These are phyloP conservation scores for Ophion ellenae DNA, from an alignment of 2,888 invertebrate genomes.

Conservation along the genomic window DNA sequence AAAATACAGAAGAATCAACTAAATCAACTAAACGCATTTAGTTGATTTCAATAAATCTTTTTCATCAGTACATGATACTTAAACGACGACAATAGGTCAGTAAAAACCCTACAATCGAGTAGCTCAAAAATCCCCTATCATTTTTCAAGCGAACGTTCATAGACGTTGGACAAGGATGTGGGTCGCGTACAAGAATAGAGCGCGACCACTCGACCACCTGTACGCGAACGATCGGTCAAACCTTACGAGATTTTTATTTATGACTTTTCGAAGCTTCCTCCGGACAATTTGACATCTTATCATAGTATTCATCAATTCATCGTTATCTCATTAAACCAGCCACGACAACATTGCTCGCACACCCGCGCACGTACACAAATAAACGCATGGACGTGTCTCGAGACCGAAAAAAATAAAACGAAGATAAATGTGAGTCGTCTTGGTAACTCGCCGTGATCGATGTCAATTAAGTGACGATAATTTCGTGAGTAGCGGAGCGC, in stretches of 20 bases:
- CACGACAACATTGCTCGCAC: slow-evolving; percentile 6
- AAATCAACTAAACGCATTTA: no score
- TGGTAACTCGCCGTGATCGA: slow-evolving; percentile 55
- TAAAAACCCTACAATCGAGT: not conserved
- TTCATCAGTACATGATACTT: no score
- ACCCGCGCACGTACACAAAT: not conserved
- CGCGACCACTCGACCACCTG: slow-evolving; percentile 31
- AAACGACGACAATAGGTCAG: no score
- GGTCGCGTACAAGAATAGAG: not conserved
- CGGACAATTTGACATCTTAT: slow-evolving; percentile 32
- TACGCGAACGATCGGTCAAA: not conserved
- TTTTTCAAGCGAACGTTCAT: slow-evolving; percentile 14
- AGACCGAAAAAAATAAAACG: not conserved
- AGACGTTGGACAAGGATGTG: slow-evolving; percentile 18
- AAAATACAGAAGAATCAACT: no score
- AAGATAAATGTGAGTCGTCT: slow-evolving; percentile 34
- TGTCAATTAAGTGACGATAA: slow-evolving; percentile 66
- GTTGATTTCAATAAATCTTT: no score
- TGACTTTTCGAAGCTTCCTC: slow-evolving; percentile 20
- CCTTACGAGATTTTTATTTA: slow-evolving; percentile 21
- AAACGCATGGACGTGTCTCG: not conserved
- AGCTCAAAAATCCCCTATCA: not conserved
- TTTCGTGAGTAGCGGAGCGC: slow-evolving; percentile 53
- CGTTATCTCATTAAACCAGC: slow-evolving; percentile 26
- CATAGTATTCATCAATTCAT: slow-evolving; percentile 17